Evolutionary conservation across 2,113 vertebrate genomes (phyloP).

Genomic region (Dicrurus megarhynchus): DNA sequence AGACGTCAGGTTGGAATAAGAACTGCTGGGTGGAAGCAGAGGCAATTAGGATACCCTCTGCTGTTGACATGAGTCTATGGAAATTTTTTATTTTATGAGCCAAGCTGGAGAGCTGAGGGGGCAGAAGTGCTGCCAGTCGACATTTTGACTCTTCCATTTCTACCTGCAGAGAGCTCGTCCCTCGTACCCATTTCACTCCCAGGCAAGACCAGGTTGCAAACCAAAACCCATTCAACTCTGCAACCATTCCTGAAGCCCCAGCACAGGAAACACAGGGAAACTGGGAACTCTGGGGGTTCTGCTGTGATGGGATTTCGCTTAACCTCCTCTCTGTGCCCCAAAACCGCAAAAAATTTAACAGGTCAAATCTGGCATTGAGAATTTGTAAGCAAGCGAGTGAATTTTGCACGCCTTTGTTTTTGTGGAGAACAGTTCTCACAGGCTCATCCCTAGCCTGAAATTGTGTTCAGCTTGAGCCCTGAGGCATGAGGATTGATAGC

Average conservation of each 20-base stretch:
- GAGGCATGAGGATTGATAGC: constrained; percentile 27
- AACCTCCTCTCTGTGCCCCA: not conserved
- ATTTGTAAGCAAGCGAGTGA: not conserved
- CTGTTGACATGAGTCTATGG: not conserved
- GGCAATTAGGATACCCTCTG: not conserved
- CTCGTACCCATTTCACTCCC: not conserved
- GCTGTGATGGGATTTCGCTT: not conserved
- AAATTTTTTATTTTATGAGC: not conserved
- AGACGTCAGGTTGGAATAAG: not conserved
- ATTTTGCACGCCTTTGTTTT: not conserved
- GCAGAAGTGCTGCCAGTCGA: not conserved
- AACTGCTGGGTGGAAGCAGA: not conserved
- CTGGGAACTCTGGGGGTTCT: accelerated
- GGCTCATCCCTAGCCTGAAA: not conserved
- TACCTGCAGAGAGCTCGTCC: not conserved
- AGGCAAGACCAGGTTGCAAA: not conserved
- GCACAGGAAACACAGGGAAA: not conserved
- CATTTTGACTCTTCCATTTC: not conserved
- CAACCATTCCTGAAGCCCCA: not conserved
- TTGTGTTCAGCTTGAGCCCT: not conserved
- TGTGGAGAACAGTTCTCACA: not conserved
- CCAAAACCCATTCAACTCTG: not conserved
- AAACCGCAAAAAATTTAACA: not conserved
- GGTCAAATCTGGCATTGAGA: not conserved
- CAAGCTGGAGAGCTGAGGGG: not conserved